Conservation (phyloP, 2,888 invertebrate species). For the Leucophenga maculata region DNA sequence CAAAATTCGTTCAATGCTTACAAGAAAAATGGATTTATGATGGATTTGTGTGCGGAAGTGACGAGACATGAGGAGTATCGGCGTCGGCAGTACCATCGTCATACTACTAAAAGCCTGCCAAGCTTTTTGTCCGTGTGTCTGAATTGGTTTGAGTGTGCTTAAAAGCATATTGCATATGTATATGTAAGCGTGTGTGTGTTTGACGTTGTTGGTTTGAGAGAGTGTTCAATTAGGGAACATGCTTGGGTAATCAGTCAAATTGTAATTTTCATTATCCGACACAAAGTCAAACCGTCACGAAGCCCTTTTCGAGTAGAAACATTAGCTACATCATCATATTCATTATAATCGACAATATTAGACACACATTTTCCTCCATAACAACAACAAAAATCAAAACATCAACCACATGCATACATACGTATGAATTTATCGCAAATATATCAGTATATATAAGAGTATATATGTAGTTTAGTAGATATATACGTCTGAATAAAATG, state of each 20-base stretch:
- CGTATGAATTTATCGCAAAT: background rate
- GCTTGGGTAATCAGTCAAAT: conserved; percentile 70
- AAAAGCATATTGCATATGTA: background rate
- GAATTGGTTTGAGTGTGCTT: background rate
- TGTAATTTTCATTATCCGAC: conserved; percentile 72
- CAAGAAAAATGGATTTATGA: conserved; percentile 45
- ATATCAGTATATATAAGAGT: background rate
- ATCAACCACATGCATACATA: background rate
- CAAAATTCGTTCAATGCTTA: conserved; percentile 39
- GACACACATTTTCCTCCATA: background rate
- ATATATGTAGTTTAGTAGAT: background rate
- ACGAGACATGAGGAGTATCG: background rate
- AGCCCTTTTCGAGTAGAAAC: conserved; percentile 53
- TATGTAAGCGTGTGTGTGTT: conserved; percentile 34
- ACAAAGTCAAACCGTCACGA: conserved; percentile 70
- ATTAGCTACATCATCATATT: conserved; percentile 46
- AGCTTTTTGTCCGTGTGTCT: background rate
- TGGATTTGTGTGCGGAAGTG: conserved; percentile 40
- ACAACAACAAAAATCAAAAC: conserved; percentile 11
- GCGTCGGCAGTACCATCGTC: background rate
- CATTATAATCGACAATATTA: conserved; percentile 14
- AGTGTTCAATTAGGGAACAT: conserved; percentile 45
- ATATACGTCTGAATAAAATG: conserved; percentile 16
- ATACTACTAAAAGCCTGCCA: conserved; percentile 31
- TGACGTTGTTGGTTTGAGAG: conserved; percentile 28